Conservation (phyloP, 2,888 invertebrate genomes). For the Erebia palarica region DNA sequence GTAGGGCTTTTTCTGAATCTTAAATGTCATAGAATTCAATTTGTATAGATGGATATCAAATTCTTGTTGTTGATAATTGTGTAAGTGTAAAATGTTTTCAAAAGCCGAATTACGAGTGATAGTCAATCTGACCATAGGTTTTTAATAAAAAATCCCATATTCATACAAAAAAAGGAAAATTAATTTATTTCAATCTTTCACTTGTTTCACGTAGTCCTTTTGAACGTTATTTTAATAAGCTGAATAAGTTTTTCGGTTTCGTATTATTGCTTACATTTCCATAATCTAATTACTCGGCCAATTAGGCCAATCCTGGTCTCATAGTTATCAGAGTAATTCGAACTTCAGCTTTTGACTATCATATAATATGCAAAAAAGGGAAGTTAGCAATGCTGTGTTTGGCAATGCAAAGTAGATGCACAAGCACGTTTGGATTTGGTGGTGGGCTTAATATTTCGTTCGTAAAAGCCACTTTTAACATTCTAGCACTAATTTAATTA, state of each 20-base stretch:
- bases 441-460: constrained; percentile 37
- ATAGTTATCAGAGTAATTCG: not conserved
- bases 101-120: not conserved
- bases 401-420: constrained; percentile 38
- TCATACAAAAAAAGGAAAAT: not conserved
- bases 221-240: not conserved
- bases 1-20: constrained; percentile 70
- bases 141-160: not conserved
- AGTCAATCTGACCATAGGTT: not conserved
- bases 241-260: too few relatives aligned
- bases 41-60: constrained; percentile 1
- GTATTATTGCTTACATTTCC: too few relatives aligned
- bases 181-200: too few relatives aligned
- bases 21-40: constrained; percentile 4
- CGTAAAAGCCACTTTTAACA: constrained; percentile 33
- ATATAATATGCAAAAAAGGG: constrained; percentile 23
- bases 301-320: too few relatives aligned
- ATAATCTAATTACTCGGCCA: too few relatives aligned
- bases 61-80: not conserved
- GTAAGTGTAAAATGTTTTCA: not conserved
- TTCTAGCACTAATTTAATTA: constrained; percentile 34
- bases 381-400: constrained; percentile 34
- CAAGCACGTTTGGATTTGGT: constrained; percentile 41
- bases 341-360: not conserved
- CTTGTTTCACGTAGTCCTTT: too few relatives aligned